These are phyloP conservation scores for Acleris holmiana DNA, from an alignment of 2,888 invertebrate genomes.

Conservation along the genomic window DNA sequence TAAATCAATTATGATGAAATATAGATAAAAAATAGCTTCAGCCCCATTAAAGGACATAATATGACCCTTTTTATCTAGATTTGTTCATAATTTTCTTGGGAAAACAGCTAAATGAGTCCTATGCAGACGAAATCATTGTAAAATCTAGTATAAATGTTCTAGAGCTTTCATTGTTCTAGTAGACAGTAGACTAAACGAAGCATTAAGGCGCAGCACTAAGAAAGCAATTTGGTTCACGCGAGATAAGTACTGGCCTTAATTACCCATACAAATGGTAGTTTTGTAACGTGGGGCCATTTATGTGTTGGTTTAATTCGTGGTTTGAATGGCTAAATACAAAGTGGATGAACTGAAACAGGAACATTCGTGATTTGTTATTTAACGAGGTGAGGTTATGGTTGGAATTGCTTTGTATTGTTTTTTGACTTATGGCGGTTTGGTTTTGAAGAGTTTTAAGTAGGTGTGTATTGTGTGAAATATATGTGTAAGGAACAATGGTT, in stretches of 20 bases:
- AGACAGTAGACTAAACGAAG: slow-evolving; percentile 45
- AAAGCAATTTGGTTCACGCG: slow-evolving; percentile 64
- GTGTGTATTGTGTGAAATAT: background rate
- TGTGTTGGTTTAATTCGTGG: slow-evolving; percentile 49
- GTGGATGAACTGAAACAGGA: background rate
- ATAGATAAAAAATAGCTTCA: too few species aligned
- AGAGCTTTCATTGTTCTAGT: slow-evolving; percentile 13
- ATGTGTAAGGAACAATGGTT: background rate
- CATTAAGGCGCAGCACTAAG: slow-evolving; percentile 59
- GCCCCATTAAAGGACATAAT: too few species aligned
- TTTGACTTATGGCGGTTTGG: background rate
- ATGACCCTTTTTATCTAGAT: too few species aligned
- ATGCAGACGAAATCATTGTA: too few species aligned
- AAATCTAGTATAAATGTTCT: too few species aligned
- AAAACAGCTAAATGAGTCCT: too few species aligned
- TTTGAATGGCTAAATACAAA: slow-evolving; percentile 30
- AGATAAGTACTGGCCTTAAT: slow-evolving; percentile 65
- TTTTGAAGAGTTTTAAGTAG: background rate
- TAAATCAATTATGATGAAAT: too few species aligned
- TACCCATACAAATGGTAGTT: slow-evolving; percentile 61
- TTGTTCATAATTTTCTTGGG: too few species aligned
- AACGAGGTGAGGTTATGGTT: background rate
- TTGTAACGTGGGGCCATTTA: slow-evolving; percentile 45
- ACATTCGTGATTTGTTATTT: background rate
- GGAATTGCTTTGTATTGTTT: slow-evolving; percentile 1